Base-by-base conservation (phyloP, 2,113 vertebrate genomes). In the Nerophis lumbriciformis region DNA sequence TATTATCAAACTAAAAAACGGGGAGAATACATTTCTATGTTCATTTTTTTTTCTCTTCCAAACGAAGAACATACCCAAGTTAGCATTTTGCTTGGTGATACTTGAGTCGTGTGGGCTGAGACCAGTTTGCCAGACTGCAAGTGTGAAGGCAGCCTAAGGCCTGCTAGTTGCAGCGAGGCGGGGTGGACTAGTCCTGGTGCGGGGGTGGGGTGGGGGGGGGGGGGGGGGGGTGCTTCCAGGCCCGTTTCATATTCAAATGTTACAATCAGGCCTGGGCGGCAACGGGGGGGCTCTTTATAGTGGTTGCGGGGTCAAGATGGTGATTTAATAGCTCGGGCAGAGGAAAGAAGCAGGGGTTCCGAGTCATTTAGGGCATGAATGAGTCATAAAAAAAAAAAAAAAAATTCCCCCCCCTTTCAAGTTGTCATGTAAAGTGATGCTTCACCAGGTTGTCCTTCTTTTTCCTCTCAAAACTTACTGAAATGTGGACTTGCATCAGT, bases 241-340 rank as follows among this genome's bases (percentile, higher is more conserved):
- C 87, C 85, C 77, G 88, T 90, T 92, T 92, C 89, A 90, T 89
- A 92, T 91, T 92, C 87, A 92, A 91, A 92, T 91, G 88, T 87
- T 78, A 88, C 89, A 90, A 90, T 91, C 89, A 89, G 85, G 82
- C 86, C 86, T 84, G 73, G 76, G 84, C 35, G 88, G 86, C 88
- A 80, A 49, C 87, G 63, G 89, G 88, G 38, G 90, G 90, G 89
- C 81, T 85, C 86, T 92, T 92, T 91, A 91, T 88, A 85, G 82
- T 82, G 73, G 89, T 90, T 88, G 85, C 61, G 68, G 85, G 91
- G 91, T 91, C 88, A 90, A 88, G 87, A 90, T 89, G 89, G 84
- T 90, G 88, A 91, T 90, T 89, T 90, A 90, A 91, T 89, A 90
- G 85, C 89, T 79, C 77, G 73, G 82, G 74, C 79, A 80, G 83